Conservation (phyloP, 2,888 invertebrate species). For the Parnassius glacialis region DNA sequence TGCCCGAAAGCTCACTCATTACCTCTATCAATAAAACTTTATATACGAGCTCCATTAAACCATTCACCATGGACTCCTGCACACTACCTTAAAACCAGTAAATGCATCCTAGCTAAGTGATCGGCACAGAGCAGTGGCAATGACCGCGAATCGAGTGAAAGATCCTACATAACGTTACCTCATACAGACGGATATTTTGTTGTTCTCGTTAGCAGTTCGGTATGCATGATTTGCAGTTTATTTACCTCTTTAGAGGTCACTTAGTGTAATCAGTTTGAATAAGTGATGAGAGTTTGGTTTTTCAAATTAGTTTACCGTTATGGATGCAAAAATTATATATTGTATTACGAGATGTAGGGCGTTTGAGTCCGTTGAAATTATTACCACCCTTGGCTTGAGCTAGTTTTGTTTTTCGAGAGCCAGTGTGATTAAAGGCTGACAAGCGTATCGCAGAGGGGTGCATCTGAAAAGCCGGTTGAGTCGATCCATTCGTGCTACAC, state of each 20-base stretch:
- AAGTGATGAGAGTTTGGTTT: slow-evolving; percentile 26
- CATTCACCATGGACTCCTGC: slow-evolving; percentile 33
- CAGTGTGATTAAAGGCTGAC: too few species aligned
- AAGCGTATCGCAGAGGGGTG: too few species aligned
- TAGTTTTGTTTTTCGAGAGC: too few species aligned
- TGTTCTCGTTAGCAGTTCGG: slow-evolving; percentile 24
- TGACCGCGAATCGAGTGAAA: slow-evolving; percentile 50
- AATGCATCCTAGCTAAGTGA: slow-evolving; percentile 40
- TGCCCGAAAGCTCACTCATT: slow-evolving; percentile 4
- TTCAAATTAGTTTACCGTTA: slow-evolving; percentile 17
- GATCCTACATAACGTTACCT: slow-evolving; percentile 36
- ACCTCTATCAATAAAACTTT: slow-evolving; percentile 20
- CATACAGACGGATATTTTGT: slow-evolving; percentile 28
- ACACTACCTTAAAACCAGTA: slow-evolving; percentile 23
- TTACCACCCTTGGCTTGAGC: too few species aligned
- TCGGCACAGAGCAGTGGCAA: slow-evolving; percentile 48
- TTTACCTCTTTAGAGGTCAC: slow-evolving; percentile 30
- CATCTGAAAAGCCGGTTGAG: too few species aligned
- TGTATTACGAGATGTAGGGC: too few species aligned
- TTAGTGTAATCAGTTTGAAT: slow-evolving; percentile 29
- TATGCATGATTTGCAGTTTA: slow-evolving; percentile 29
- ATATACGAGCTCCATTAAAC: slow-evolving; percentile 28
- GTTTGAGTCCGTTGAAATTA: too few species aligned
- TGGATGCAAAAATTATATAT: slow-evolving; percentile 8
- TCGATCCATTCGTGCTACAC: too few species aligned